Percentiles rank a stretch among this genome's conserved stretches.
phyloP scores from a whole-genome alignment of 2,888 invertebrate species.

The Volucella inanis region DNA sequence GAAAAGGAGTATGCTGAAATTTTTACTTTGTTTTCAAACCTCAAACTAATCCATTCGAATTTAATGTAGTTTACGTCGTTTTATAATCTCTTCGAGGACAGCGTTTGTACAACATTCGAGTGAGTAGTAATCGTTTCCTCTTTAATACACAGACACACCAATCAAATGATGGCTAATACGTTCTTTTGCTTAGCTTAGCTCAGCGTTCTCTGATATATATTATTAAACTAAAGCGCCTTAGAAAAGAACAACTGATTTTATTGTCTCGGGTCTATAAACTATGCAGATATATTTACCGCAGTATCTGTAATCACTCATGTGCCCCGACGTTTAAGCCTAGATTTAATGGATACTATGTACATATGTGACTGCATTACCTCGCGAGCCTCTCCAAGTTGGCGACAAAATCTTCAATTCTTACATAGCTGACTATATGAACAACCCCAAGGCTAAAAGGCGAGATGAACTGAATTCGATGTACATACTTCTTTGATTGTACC shows the following conservation, averaged over 20 bases:
- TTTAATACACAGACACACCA: conserved; percentile 88
- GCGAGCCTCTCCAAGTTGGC: conserved; percentile 86
- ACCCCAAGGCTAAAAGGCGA: conserved; percentile 86
- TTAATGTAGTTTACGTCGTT: conserved; percentile 86
- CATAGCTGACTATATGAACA: conserved; percentile 89
- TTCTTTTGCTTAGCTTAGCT: conserved; percentile 85
- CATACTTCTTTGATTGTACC: conserved; percentile 90
- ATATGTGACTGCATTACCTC: conserved; percentile 88
- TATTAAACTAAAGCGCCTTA: conserved; percentile 77
- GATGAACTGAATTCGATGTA: conserved; percentile 88
- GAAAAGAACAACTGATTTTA: conserved; percentile 77
- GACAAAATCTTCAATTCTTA: conserved; percentile 94
- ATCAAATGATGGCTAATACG: conserved; percentile 91
- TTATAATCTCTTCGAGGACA: conserved; percentile 84
- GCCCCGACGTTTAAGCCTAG: conserved; percentile 92
- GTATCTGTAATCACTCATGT: conserved; percentile 97
- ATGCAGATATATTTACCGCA: conserved; percentile 93
- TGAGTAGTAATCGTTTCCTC: conserved; percentile 85
- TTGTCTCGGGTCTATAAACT: conserved; percentile 84
- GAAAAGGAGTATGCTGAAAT: conserved; percentile 73
- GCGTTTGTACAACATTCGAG: conserved; percentile 79
- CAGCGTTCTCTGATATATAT: conserved; percentile 75
- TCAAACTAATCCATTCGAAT: conserved; percentile 86
- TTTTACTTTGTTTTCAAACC: conserved; percentile 85
- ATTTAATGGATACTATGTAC: conserved; percentile 89